A percentile compares a stretch with the other conserved stretches of the same genome.
These are phyloP conservation scores for Gobionotothen gibberifrons DNA, from an alignment of 2,797 vertebrate genomes.

Conservation along the genomic window DNA sequence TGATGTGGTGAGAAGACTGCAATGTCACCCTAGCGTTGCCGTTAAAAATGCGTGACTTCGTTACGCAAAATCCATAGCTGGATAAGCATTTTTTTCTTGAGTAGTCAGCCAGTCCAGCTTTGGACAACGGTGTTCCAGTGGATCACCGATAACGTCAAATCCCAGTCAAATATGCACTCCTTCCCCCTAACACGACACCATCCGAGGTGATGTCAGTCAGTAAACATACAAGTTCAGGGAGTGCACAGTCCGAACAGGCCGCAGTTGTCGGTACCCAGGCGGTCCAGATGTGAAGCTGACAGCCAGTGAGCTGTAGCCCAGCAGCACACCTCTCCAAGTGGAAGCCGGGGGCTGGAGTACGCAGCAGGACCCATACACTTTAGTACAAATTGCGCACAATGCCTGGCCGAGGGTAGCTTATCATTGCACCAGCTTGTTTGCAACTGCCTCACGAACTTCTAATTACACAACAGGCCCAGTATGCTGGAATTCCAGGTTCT, in stretches of 20 bases:
- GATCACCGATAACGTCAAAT: conserved; percentile 62
- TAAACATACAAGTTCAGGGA: conserved; percentile 72
- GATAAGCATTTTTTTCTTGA: conserved; percentile 52
- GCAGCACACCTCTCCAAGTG: conserved; percentile 80
- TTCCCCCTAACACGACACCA: conserved; percentile 67
- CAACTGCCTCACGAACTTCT: conserved; percentile 79
- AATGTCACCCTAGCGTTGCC: conserved; percentile 83
- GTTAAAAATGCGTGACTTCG: conserved; percentile 77
- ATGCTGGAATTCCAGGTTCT: conserved; percentile 72
- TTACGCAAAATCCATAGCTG: conserved; percentile 75
- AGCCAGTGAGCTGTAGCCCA: conserved; percentile 75
- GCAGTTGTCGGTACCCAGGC: conserved; percentile 73
- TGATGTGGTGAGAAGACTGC: conserved; percentile 81
- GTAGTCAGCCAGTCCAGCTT: conserved; percentile 62
- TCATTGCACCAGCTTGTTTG: conserved; percentile 77
- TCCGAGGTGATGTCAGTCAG: conserved; percentile 54
- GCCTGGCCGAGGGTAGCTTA: conserved; percentile 70
- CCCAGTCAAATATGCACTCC: conserved; percentile 64
- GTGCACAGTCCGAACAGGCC: conserved; percentile 70
- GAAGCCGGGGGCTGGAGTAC: conserved; percentile 83
- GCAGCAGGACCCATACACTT: conserved; percentile 86
- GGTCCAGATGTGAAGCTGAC: conserved; percentile 82
- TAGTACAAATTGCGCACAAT: conserved; percentile 78
- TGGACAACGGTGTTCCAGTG: conserved; percentile 55
- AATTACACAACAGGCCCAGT: conserved; percentile 78